These are phyloP conservation scores for Coryphaenoides rupestris DNA, from an alignment of 2,113 vertebrate genomes.

Conservation along the genomic window DNA sequence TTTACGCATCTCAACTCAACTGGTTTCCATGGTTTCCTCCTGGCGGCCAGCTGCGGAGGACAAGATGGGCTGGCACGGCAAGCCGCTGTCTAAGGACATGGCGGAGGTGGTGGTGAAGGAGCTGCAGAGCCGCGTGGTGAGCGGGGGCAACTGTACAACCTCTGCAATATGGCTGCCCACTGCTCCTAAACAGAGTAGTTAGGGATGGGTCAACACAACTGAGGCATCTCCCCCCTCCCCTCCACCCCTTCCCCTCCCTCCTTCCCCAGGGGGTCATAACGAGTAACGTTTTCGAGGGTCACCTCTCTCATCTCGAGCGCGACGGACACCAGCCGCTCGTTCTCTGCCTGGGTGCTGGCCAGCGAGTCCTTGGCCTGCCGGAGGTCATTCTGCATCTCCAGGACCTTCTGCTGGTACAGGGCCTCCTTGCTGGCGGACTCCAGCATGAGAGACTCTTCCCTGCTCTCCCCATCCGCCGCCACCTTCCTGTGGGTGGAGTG, in stretches of 20 bases:
- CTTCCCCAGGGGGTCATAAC: no score
- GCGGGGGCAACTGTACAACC: no score
- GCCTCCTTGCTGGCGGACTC: constrained; percentile 97
- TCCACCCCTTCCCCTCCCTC: no score
- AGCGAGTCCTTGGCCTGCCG: constrained; percentile 85
- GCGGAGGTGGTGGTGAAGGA: constrained; percentile 85
- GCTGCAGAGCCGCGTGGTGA: constrained; percentile 82
- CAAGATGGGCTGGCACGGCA: constrained; percentile 92
- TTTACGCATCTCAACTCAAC: no score
- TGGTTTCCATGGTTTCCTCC: neutral
- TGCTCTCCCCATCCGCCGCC: constrained; percentile 93
- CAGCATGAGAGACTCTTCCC: constrained; percentile 93
- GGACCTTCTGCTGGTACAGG: constrained; percentile 89
- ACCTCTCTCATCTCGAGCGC: constrained; percentile 92
- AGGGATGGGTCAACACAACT: no score
- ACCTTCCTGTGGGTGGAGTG: constrained; percentile 95
- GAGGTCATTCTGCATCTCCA: constrained; percentile 91
- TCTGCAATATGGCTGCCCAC: no score
- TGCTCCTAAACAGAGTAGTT: no score
- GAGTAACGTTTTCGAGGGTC: constrained; percentile 11
- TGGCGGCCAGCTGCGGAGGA: constrained; percentile 82
- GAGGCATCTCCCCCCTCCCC: no score
- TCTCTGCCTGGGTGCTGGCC: constrained; percentile 85
- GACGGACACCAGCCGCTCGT: constrained; percentile 84
- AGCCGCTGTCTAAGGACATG: constrained; percentile 89